A percentile compares a stretch with the other conserved stretches of the same genome.
Evolutionary conservation across 2,113 vertebrate species (phyloP).

Genomic region (Boleophthalmus pectinirostris): DNA sequence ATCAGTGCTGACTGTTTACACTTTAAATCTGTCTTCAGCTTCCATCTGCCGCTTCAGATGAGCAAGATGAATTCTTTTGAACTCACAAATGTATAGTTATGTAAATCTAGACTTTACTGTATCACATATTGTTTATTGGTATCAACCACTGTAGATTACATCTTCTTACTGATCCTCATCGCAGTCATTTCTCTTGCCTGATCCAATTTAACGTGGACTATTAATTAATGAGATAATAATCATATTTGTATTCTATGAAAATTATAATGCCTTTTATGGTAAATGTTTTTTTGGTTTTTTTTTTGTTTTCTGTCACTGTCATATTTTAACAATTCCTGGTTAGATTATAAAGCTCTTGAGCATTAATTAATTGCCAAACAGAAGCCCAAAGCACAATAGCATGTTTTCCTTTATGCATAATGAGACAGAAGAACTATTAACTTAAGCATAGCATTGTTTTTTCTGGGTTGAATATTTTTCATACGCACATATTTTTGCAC

Average conservation of each 20-base stretch:
- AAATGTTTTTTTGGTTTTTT: neutral
- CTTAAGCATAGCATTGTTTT: constrained; percentile 20
- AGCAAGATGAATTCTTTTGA: neutral
- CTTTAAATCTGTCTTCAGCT: neutral
- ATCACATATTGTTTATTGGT: neutral
- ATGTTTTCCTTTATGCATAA: neutral
- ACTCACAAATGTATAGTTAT: neutral
- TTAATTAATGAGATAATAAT: neutral
- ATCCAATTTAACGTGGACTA: neutral
- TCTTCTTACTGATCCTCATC: neutral
- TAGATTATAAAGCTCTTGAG: neutral
- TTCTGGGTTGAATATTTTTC: neutral
- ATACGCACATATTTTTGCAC: constrained; percentile 53
- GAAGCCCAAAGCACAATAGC: neutral
- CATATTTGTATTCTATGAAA: neutral
- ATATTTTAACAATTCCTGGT: neutral
- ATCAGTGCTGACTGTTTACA: constrained; percentile 1
- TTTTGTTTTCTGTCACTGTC: neutral
- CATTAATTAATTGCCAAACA: neutral
- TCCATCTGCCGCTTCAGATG: neutral
- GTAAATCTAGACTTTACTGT: neutral
- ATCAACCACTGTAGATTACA: neutral
- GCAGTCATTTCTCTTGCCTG: neutral
- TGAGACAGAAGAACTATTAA: neutral
- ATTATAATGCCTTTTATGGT: neutral